Evolutionary conservation across 2,113 vertebrate genomes (phyloP).

Genomic region (Amazona vittata): DNA sequence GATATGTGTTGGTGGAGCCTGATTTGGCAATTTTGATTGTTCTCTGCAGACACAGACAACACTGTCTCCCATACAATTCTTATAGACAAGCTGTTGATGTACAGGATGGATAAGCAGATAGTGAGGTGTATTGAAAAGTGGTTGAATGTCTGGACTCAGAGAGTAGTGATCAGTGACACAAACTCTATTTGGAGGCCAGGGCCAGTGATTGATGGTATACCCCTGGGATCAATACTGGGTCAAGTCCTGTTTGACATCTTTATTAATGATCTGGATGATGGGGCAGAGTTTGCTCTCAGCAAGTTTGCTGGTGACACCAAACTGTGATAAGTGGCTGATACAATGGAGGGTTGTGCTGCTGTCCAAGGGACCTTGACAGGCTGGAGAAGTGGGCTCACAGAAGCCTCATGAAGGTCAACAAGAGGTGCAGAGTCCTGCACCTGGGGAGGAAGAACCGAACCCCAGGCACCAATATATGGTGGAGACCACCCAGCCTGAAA

Average conservation of each 20-base stretch:
- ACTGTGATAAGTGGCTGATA: neutral
- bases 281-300: neutral
- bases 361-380: neutral
- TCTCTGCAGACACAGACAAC: neutral
- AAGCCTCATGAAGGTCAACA: neutral
- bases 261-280: neutral
- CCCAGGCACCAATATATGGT: neutral
- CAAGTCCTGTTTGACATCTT: neutral
- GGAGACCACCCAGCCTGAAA: neutral
- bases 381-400: neutral
- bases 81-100: neutral
- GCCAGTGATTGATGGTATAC: neutral
- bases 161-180: neutral
- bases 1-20: neutral
- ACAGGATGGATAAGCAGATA: neutral
- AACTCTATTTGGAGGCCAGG: neutral
- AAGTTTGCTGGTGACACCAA: neutral
- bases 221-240: neutral
- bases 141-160: neutral
- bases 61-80: neutral
- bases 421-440: neutral
- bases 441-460: neutral
- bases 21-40: neutral
- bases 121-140: neutral
- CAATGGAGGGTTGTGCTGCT: neutral